These are phyloP conservation scores for Ptychoptera albimana DNA, from an alignment of 2,888 invertebrate species.

Conservation along the genomic window DNA sequence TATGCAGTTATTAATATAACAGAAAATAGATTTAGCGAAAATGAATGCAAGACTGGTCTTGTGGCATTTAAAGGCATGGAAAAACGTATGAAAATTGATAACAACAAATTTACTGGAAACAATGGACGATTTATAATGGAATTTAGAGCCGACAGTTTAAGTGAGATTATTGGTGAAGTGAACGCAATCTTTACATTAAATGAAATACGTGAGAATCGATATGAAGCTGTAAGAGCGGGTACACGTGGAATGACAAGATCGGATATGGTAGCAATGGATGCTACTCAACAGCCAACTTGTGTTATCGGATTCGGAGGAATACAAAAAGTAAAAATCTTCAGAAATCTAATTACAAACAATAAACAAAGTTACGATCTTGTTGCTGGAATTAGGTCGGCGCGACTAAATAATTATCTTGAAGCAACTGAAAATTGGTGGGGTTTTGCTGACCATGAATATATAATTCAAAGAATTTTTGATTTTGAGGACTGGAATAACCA, in stretches of 20 bases:
- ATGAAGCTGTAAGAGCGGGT: constrained; percentile 18
- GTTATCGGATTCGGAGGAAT: constrained; percentile 87
- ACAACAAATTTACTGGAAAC: constrained; percentile 67
- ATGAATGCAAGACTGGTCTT: constrained; percentile 65
- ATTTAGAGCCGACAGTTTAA: constrained; percentile 79
- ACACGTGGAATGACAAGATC: not conserved
- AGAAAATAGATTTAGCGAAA: constrained; percentile 68
- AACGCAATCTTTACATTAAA: constrained; percentile 65
- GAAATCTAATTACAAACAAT: constrained; percentile 79
- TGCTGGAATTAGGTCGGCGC: constrained; percentile 81
- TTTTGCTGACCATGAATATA: constrained; percentile 50
- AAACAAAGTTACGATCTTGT: constrained; percentile 75
- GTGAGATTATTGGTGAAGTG: constrained; percentile 77
- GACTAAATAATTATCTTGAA: constrained; percentile 71
- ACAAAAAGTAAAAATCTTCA: constrained; percentile 79
- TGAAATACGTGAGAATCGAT: constrained; percentile 54
- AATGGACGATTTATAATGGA: constrained; percentile 70
- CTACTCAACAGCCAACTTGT: constrained; percentile 46
- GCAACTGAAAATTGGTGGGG: constrained; percentile 98
- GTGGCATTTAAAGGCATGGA: constrained; percentile 87
- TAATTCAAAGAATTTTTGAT: constrained; percentile 79
- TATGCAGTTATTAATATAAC: constrained; percentile 80
- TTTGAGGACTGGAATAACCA: constrained; percentile 99
- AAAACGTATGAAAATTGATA: constrained; percentile 72
- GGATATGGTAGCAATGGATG: not conserved